These are phyloP conservation scores for Vulpes ferrilata DNA, from an alignment of 2,113 vertebrate species.

Conservation along the genomic window DNA sequence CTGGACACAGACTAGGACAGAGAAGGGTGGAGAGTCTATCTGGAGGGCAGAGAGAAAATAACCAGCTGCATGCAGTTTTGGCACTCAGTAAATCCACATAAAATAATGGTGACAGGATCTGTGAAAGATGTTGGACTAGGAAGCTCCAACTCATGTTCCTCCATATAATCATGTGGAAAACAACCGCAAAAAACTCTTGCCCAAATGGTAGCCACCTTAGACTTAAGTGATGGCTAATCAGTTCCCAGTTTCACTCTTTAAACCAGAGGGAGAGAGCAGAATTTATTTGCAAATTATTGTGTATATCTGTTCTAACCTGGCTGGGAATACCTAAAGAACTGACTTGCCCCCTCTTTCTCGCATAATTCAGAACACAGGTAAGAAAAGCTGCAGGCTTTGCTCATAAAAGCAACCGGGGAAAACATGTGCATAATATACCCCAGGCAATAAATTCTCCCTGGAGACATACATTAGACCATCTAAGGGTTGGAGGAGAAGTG, in stretches of 20 bases:
- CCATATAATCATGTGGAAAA: background rate
- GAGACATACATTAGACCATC: background rate
- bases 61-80: background rate
- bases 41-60: background rate
- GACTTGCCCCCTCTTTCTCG: background rate
- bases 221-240: background rate
- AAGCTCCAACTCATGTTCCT: background rate
- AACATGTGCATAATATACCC: background rate
- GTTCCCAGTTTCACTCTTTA: background rate
- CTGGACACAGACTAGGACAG: background rate
- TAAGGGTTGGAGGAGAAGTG: background rate
- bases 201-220: background rate
- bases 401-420: background rate
- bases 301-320: background rate
- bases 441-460: background rate
- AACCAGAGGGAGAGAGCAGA: background rate
- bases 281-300: background rate
- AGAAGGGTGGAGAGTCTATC: background rate
- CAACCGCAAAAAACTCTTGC: background rate
- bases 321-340: background rate
- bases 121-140: background rate
- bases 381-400: background rate
- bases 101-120: background rate
- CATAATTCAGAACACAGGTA: background rate
- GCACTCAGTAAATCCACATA: background rate